Evolutionary conservation across 2,113 vertebrate genomes (phyloP).

Genomic region (Riparia riparia): DNA sequence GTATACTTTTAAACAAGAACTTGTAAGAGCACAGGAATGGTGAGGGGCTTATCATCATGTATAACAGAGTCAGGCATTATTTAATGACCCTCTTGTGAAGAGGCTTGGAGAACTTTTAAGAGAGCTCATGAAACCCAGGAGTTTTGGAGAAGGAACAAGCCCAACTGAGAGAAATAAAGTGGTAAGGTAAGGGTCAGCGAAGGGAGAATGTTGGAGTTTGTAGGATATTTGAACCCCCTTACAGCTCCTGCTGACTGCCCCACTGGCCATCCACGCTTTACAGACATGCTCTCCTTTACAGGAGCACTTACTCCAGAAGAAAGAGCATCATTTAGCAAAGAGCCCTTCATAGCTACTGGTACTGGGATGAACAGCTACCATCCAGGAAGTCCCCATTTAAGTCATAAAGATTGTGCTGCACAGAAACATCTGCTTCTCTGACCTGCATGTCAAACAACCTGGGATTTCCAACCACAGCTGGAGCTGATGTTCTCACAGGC

Average conservation of each 20-base stretch:
- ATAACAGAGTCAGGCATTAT: background rate
- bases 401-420: background rate
- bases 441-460: background rate
- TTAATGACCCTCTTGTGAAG: background rate
- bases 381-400: background rate
- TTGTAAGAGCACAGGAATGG: background rate
- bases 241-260: background rate
- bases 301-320: background rate
- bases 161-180: background rate
- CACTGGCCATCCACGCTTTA: background rate
- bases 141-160: background rate
- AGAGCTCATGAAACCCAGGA: background rate
- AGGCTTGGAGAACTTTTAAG: background rate
- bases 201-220: background rate
- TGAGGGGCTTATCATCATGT: background rate
- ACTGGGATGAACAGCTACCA: background rate
- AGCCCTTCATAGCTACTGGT: background rate
- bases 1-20: background rate
- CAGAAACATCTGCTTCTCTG: background rate
- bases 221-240: background rate
- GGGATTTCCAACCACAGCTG: fast-evolving
- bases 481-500: background rate
- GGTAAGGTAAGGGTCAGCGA: background rate
- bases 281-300: background rate
- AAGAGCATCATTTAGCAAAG: background rate